Percentiles rank a stretch among this genome's conserved stretches.
These are phyloP conservation scores for Melinaea marsaeus DNA, from an alignment of 2,888 invertebrate species.

Conservation along the genomic window DNA sequence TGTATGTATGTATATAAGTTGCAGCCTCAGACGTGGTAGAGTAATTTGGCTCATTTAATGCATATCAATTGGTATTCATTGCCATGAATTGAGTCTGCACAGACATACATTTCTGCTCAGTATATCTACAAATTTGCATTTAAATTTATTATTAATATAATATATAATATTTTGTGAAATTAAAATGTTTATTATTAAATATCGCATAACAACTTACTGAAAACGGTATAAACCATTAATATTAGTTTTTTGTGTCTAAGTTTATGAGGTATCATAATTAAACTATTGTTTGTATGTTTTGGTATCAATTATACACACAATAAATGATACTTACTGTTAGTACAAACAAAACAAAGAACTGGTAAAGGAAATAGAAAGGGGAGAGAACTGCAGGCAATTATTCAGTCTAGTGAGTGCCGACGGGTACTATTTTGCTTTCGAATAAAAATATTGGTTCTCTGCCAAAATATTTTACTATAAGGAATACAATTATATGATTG, in stretches of 20 bases:
- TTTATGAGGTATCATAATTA: too few species aligned
- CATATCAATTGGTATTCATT: conserved; percentile 73
- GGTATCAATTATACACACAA: too few species aligned
- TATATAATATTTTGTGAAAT: not conserved
- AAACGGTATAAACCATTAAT: too few species aligned
- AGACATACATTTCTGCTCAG: conserved; percentile 24
- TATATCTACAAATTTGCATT: conserved; percentile 33
- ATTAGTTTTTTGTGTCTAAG: too few species aligned
- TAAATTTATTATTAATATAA: conserved; percentile 3
- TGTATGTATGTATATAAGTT: not conserved
- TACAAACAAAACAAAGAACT: conserved; percentile 24
- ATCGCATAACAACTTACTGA: too few species aligned
- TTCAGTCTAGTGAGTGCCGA: conserved; percentile 36
- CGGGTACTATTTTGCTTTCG: conserved; percentile 29
- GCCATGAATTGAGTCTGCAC: conserved; percentile 52
- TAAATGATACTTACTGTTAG: too few species aligned
- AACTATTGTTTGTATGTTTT: too few species aligned
- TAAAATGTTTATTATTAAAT: too few species aligned
- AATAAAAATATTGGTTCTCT: conserved; percentile 24
- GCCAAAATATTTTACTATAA: conserved; percentile 15
- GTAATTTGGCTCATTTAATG: conserved; percentile 74
- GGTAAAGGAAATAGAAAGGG: conserved; percentile 41
- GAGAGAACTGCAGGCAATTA: conserved; percentile 32
- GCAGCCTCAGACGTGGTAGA: conserved; percentile 51
- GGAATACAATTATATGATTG: not conserved